Conservation (phyloP, 2,888 invertebrate genomes). For the Meiosimyza platycephala region DNA sequence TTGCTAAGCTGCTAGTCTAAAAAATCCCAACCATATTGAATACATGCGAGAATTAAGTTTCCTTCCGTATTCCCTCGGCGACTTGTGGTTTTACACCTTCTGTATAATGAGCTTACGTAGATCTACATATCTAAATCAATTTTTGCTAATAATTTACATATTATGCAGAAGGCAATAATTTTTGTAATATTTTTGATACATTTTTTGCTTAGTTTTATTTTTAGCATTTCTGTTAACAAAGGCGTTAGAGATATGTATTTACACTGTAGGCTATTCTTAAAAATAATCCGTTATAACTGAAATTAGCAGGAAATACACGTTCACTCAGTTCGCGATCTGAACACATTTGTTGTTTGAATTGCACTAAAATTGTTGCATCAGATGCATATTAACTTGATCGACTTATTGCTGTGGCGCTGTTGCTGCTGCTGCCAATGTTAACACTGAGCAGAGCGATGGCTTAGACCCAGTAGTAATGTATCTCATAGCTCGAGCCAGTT, state of each 20-base stretch:
- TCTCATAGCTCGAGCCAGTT: conserved; percentile 13
- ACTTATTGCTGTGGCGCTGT: conserved; percentile 15
- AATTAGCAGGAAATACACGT: background rate
- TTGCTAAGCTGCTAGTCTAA: conserved; percentile 67
- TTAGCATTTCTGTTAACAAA: too few relatives aligned
- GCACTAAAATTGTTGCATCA: conserved; percentile 13
- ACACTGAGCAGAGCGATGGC: background rate
- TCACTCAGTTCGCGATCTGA: conserved; percentile 16
- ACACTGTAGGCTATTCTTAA: background rate
- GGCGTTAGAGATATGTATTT: background rate
- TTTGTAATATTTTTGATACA: too few relatives aligned
- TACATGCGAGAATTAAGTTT: background rate
- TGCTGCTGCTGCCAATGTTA: too few relatives aligned
- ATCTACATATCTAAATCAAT: too few relatives aligned
- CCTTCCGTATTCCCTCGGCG: too few relatives aligned
- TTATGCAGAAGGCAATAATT: too few relatives aligned
- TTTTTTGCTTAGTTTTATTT: too few relatives aligned
- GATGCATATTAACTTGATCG: conserved; percentile 4
- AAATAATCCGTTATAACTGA: background rate
- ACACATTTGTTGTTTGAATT: conserved; percentile 17
- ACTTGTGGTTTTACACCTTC: too few relatives aligned
- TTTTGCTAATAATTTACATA: too few relatives aligned
- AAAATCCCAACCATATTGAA: conserved; percentile 67
- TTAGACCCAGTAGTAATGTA: conserved; percentile 13
- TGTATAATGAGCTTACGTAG: too few relatives aligned